Conservation (phyloP, 1,140 invertebrate genomes). For the Cotesia typhae region DNA sequence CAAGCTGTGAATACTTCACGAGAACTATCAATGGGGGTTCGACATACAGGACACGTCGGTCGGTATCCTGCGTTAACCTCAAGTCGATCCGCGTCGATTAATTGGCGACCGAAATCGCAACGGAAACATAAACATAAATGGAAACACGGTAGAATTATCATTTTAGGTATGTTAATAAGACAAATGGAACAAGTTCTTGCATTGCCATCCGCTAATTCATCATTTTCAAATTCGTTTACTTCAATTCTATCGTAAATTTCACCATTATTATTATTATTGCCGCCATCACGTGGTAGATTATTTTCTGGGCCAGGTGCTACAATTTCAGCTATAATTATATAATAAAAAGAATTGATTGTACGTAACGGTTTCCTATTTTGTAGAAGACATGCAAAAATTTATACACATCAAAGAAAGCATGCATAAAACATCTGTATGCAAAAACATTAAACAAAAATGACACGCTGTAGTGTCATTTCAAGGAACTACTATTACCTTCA, state of each 20-base stretch:
- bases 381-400: too few relatives aligned
- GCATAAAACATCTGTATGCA: too few relatives aligned
- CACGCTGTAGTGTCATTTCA: too few relatives aligned
- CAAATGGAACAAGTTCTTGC: background rate
- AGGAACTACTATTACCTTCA: too few relatives aligned
- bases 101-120: background rate
- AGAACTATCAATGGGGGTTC: background rate
- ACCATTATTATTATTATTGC: background rate
- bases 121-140: background rate
- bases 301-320: too few relatives aligned
- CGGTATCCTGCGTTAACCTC: background rate
- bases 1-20: too few relatives aligned
- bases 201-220: background rate
- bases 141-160: background rate
- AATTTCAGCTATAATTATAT: background rate
- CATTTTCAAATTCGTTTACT: background rate
- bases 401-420: too few relatives aligned
- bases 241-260: background rate
- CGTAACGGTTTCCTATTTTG: too few relatives aligned
- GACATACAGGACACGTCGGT: slow-evolving; percentile 7
- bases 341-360: too few relatives aligned
- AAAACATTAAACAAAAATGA: too few relatives aligned
- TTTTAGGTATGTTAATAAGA: background rate
- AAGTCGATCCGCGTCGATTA: background rate
- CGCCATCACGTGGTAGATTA: background rate